Evolutionary conservation across 2,888 invertebrate genomes (phyloP).

Genomic region (Linnaemya vulpina): DNA sequence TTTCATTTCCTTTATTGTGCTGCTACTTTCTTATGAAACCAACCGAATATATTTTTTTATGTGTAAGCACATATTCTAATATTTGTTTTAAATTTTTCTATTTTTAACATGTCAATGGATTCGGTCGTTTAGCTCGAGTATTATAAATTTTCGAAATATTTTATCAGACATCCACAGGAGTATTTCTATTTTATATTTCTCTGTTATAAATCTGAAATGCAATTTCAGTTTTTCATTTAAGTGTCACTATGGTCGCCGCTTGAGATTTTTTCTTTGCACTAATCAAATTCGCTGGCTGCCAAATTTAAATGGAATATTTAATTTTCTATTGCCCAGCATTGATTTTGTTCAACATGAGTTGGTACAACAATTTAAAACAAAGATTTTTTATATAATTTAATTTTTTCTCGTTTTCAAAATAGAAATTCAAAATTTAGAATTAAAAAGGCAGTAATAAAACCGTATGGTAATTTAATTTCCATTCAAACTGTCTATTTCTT

Average conservation of each 20-base stretch:
- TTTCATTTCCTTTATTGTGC: conserved; percentile 12
- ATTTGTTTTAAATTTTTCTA: background rate
- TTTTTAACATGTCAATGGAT: conserved; percentile 43
- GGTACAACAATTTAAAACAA: background rate
- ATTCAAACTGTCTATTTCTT: too few relatives aligned
- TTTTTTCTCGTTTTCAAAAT: background rate
- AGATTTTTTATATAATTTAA: background rate
- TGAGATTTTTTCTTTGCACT: conserved; percentile 20
- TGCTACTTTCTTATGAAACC: background rate
- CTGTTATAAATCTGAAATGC: conserved; percentile 55
- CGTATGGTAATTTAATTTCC: background rate
- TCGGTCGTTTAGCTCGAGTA: conserved; percentile 29
- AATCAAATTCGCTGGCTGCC: conserved; percentile 47
- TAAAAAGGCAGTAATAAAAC: background rate
- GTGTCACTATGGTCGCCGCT: conserved; percentile 47
- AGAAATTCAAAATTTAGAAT: background rate
- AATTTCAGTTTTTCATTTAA: conserved; percentile 53
- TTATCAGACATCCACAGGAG: conserved; percentile 43
- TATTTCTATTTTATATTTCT: conserved; percentile 43
- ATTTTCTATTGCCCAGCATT: conserved; percentile 37
- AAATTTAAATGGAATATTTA: conserved; percentile 57
- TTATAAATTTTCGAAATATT: conserved; percentile 51
- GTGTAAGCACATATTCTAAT: background rate
- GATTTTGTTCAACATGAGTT: background rate
- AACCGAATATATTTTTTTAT: background rate